These are phyloP conservation scores for Rhaphigaster nebulosa DNA, from an alignment of 2,888 invertebrate genomes.

Conservation along the genomic window DNA sequence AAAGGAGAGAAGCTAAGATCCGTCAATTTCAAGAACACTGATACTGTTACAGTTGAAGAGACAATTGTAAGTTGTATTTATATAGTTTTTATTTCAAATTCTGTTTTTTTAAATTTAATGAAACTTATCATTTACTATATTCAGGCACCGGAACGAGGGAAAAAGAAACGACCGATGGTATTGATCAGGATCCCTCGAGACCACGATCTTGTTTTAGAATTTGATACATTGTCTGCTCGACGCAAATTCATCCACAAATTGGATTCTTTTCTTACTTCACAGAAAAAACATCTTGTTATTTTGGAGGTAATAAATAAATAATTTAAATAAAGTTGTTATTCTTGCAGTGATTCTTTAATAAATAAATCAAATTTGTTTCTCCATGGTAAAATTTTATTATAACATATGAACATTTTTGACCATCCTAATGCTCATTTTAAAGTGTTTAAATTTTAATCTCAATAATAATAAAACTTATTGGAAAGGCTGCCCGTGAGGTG, in stretches of 20 bases:
- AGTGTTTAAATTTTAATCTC: too few relatives aligned
- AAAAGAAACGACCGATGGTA: constrained; percentile 85
- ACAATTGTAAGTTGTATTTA: constrained; percentile 78
- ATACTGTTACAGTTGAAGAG: constrained; percentile 87
- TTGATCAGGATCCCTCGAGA: constrained; percentile 86
- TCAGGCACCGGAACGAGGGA: constrained; percentile 69
- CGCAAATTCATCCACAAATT: constrained; percentile 90
- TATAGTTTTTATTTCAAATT: not conserved
- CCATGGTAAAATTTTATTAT: too few relatives aligned
- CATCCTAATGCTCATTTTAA: too few relatives aligned
- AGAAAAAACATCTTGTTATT: constrained; percentile 85
- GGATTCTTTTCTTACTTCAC: constrained; percentile 85
- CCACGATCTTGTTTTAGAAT: constrained; percentile 92
- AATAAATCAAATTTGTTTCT: too few relatives aligned
- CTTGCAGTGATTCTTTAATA: too few relatives aligned
- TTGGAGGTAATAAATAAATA: constrained; percentile 73
- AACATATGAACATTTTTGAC: too few relatives aligned
- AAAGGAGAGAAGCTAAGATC: constrained; percentile 92
- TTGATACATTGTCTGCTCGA: constrained; percentile 84
- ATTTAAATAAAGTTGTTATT: too few relatives aligned
- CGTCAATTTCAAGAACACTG: constrained; percentile 82
- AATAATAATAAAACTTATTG: not conserved
- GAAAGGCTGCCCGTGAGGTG: constrained; percentile 81
- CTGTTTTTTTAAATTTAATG: not conserved
- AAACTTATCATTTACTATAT: not conserved